Evolutionary conservation across 2,888 invertebrate species (phyloP), one percentile per base, ranked within the genome.

Genomic region (Drosophila histrio): DNA sequence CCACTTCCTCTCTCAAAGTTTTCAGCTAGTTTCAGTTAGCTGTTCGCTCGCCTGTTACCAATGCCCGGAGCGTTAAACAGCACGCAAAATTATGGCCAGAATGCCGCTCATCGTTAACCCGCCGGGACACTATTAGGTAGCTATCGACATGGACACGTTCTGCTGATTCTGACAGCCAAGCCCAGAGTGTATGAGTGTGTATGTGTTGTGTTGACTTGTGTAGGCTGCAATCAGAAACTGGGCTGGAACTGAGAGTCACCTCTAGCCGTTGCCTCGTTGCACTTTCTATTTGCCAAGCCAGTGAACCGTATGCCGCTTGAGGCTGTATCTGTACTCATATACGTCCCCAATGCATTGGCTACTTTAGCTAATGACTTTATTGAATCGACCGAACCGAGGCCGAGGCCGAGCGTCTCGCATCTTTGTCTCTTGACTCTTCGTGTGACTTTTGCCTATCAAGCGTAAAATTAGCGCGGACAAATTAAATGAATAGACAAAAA

Each of bases 281-380:
- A 83, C 76, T 82, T 83, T 82, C 83, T 78, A 83, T 80, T 84
- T 79, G 79, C 67, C 75, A 67, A 78, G 71, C 74, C 80, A 83
- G 61, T 76, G 86, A 78, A 73, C 70, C 72, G 82, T 59, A 59
- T 50, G 62, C 53, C 17, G 49, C 53, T 58, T 28, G 36, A 46
- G 58, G 50, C 60, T 41, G 44, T 4, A 43, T 47, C 38, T 34
- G 22, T 38, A 24, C 52, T 28, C 41, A 21, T 34, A 28, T 26
- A n/a, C 54, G 69, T 77, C 71, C 79, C 73, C 67, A 65, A 66
- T 72, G 79, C 79, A 75, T 67, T 77, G 79, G 79, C 81, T 83
- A 86, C 84, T 86, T 83, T 79, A 79, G 74, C 81, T 83, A 86
- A 83, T 86, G 87, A 79, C 84, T 83, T 86, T 79, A 82, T 82